Percentiles rank a stretch among this genome's conserved stretches.
phyloP scores from a whole-genome alignment of 2,888 invertebrate genomes.

The Drosophila ochracea region DNA sequence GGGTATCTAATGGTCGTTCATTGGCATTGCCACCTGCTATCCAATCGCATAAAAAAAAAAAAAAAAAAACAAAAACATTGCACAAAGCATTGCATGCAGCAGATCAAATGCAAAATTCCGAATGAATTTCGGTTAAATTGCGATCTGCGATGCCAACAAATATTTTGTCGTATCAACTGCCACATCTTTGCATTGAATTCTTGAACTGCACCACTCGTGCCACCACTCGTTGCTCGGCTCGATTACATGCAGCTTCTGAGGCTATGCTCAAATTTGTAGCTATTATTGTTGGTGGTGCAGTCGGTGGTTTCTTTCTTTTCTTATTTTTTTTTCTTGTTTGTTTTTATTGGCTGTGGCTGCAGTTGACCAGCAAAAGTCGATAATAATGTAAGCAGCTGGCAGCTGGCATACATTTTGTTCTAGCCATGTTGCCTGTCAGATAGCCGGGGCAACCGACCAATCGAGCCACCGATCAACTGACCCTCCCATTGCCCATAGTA shows the following conservation, averaged over 20 bases:
- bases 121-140: slow-evolving; percentile 4
- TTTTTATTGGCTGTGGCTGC: slow-evolving; percentile 41
- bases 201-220: slow-evolving; percentile 32
- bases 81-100: slow-evolving; percentile 28
- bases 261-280: slow-evolving; percentile 26
- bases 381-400: slow-evolving; percentile 68
- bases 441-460: slow-evolving; percentile 19
- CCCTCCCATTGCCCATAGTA: slow-evolving; percentile 8
- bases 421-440: slow-evolving; percentile 66
- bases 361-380: slow-evolving; percentile 70
- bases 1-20: neutral
- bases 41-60: neutral
- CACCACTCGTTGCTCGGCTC: slow-evolving; percentile 31
- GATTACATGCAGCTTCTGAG: slow-evolving; percentile 33
- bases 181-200: slow-evolving; percentile 23
- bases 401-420: slow-evolving; percentile 75
- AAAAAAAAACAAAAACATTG: neutral
- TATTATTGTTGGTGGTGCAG: slow-evolving; percentile 12
- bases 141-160: slow-evolving; percentile 13
- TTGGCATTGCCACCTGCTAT: neutral
- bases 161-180: slow-evolving; percentile 38
- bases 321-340: neutral
- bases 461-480: slow-evolving; percentile 8
- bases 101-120: slow-evolving; percentile 40
- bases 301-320: neutral